Evolutionary conservation across 2,888 invertebrate species (phyloP).

Genomic region (Chalcis sispes): DNA sequence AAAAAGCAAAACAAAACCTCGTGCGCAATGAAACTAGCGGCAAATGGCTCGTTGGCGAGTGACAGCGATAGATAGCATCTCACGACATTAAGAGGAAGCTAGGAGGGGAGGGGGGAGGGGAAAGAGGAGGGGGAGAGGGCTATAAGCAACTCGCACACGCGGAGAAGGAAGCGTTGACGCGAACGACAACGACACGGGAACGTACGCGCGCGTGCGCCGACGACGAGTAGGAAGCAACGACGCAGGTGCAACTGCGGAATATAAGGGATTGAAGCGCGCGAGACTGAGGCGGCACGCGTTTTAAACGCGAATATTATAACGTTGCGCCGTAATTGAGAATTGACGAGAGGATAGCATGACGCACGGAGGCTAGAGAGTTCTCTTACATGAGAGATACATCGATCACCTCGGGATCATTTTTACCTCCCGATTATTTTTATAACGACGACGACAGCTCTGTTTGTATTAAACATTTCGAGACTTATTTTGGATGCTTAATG

Average conservation of each 20-base stretch:
- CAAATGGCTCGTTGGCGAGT: slow-evolving; percentile 60
- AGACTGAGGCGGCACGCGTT: too few relatives aligned
- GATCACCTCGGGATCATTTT: too few relatives aligned
- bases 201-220: slow-evolving; percentile 56
- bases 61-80: slow-evolving; percentile 54
- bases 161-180: slow-evolving; percentile 25
- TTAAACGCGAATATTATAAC: slow-evolving; percentile 66
- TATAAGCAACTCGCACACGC: slow-evolving; percentile 5
- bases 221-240: too few relatives aligned
- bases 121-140: slow-evolving; percentile 33
- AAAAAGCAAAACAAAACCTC: slow-evolving; percentile 52
- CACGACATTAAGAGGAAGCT: slow-evolving; percentile 46
- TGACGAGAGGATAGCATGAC: slow-evolving; percentile 70
- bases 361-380: too few relatives aligned
- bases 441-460: too few relatives aligned
- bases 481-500: too few relatives aligned
- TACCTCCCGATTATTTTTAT: too few relatives aligned
- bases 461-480: too few relatives aligned
- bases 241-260: too few relatives aligned
- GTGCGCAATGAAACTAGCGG: slow-evolving; percentile 59
- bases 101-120: slow-evolving; percentile 42
- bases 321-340: slow-evolving; percentile 66
- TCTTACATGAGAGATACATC: too few relatives aligned
- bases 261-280: too few relatives aligned
- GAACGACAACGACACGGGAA: background rate